phyloP scores from a whole-genome alignment of 2,888 invertebrate genomes.

The Cryptocephalus primarius region DNA sequence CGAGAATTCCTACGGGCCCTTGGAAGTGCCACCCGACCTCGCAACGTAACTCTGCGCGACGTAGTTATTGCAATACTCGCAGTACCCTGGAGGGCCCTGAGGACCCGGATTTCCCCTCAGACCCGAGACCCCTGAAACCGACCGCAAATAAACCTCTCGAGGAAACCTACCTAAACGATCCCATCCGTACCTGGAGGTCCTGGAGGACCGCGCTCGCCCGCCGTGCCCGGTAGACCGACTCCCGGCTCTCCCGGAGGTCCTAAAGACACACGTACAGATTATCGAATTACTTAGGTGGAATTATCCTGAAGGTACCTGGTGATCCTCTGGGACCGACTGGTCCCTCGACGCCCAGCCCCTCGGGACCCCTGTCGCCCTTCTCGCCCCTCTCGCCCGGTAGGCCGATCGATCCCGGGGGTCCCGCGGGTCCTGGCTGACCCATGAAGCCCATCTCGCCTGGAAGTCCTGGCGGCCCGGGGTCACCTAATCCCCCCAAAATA shows the following conservation, averaged over 20 bases:
- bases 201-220: constrained; percentile 64
- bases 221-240: constrained; percentile 54
- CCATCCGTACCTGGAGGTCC: constrained; percentile 53
- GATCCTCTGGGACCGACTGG: constrained; percentile 59
- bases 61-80: constrained; percentile 52
- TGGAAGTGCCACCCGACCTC: constrained; percentile 4
- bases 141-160: neutral
- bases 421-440: constrained; percentile 53
- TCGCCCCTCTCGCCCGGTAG: constrained; percentile 55
- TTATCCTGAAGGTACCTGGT: constrained; percentile 41
- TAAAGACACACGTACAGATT: constrained; percentile 15
- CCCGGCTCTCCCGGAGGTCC: constrained; percentile 61
- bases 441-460: constrained; percentile 54
- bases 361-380: constrained; percentile 59
- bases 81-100: constrained; percentile 53
- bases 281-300: neutral
- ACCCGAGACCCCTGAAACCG: constrained; percentile 18
- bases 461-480: constrained; percentile 53
- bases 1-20: neutral
- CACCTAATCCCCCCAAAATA: constrained; percentile 36
- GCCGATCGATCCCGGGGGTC: constrained; percentile 50
- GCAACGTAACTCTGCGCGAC: constrained; percentile 41
- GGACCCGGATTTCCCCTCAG: constrained; percentile 51
- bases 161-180: neutral
- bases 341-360: constrained; percentile 66